These are phyloP conservation scores for Crocidura indochinensis DNA, from an alignment of 2,797 vertebrate species.

Conservation along the genomic window DNA sequence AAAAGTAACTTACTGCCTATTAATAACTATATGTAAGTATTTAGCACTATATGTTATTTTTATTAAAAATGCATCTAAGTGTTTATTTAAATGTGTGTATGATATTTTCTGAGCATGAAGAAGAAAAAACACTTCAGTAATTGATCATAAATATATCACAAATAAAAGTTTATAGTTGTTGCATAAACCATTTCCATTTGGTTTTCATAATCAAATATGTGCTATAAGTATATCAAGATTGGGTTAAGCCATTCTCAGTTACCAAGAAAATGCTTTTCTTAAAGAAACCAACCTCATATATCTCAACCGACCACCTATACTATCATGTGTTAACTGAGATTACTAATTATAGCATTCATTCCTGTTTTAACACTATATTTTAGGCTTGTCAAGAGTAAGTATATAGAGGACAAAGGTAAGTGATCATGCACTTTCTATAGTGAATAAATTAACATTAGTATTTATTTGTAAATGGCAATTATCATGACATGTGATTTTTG, in stretches of 20 bases:
- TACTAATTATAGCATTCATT: not conserved
- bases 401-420: not conserved
- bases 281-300: not conserved
- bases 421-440: not conserved
- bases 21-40: not conserved
- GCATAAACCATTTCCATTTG: constrained; percentile 24
- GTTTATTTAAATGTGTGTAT: too few relatives aligned
- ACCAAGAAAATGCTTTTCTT: constrained; percentile 16
- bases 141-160: not conserved
- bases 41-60: too few relatives aligned
- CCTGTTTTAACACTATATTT: not conserved
- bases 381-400: not conserved
- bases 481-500: not conserved
- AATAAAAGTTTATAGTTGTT: constrained; percentile 19
- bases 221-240: constrained; percentile 22
- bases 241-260: not conserved
- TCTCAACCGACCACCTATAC: not conserved
- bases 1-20: not conserved
- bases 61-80: too few relatives aligned
- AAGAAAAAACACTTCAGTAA: constrained; percentile 10
- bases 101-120: too few relatives aligned
- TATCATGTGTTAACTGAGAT: not conserved
- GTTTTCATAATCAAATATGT: not conserved
- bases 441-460: not conserved
- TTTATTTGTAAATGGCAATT: not conserved